These are phyloP conservation scores for human (Homo sapiens) DNA, from an alignment of 2,113 vertebrate genomes.

Conservation along the genomic window GRCh38 chr1:171162001-171162500, in stretches of 20 bases:
- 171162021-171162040: not conserved
- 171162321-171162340: not conserved
- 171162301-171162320: not conserved
- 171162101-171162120: not conserved
- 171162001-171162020: not conserved
- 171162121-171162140: not conserved
- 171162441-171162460: not conserved
- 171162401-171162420: not conserved
- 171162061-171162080: not conserved
- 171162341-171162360: not conserved
- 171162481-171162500: not conserved
- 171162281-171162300: not conserved
- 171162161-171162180: not conserved
- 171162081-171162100: not conserved
- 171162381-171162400: not conserved
- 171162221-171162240: not conserved
- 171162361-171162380: not conserved
- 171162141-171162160: not conserved
- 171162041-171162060: not conserved
- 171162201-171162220: not conserved
- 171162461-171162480: not conserved
- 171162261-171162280: not conserved
- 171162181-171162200: not conserved
- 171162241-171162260: not conserved
- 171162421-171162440: not conserved